Evolutionary conservation across 2,113 vertebrate genomes (phyloP), one percentile per base, ranked within the genome.

Genomic region (Oxyura jamaicensis): DNA sequence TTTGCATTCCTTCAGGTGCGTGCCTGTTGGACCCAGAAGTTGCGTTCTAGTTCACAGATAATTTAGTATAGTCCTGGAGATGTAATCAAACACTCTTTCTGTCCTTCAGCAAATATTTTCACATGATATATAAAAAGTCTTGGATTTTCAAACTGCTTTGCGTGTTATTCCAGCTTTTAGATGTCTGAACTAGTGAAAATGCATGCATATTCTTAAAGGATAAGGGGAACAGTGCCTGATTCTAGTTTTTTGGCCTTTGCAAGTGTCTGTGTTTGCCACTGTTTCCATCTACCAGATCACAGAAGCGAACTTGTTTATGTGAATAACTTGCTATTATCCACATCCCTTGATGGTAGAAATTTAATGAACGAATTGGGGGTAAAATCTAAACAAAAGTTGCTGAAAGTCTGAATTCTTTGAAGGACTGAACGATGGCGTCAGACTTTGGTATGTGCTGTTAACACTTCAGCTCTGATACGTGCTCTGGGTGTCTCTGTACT

Each of bases 91-190:
- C 41, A 52, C 31, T 56, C 50, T 17, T 36, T 60, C 44, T 83
- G 41, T 86, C 29, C 35, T 86, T 96, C 83, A 66, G 75, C 76
- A 90, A 60, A 28, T 82, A 66, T 76, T 91, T 95, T 90, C 41
- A 31, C 33, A 14, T 69, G 31, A 26, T 75, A 29, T 20, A 9
- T 85, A 31, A 79, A 46, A 26, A 75, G 7, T 22, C 14, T 68
- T 58, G 62, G 29, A 13, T 60, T 88, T 87, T 88, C 58, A 63
- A 8, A 39, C 33, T 35, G 13, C 39, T 56, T 66, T 79, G 2
- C 10, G 9, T 65, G 29, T 66, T 75, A 3, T 17, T 80, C 31
- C 87, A 71, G 16, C 26, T 66, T 83, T 80, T 22, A 71, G 83
- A 22, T 88, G 50, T 66, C 44, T 63, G 44, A 71, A 39, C 12